phyloP scores from a whole-genome alignment of 2,797 vertebrate genomes.

The Chaetophractus vellerosus region DNA sequence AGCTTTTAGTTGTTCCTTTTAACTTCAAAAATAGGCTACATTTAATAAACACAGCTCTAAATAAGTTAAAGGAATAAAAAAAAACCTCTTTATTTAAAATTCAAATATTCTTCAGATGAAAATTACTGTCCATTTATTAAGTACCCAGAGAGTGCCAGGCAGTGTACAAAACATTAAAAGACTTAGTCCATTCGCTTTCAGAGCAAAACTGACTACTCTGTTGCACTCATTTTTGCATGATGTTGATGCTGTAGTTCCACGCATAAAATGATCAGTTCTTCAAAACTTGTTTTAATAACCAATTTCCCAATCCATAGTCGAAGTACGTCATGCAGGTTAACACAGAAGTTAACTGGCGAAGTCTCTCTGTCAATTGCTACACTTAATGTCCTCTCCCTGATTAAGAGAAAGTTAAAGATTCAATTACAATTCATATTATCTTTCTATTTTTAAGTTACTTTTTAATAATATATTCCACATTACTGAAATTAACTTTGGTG shows the following conservation, averaged over 20 bases:
- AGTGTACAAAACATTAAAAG: slow-evolving; percentile 53
- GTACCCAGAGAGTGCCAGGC: slow-evolving; percentile 60
- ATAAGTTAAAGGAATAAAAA: slow-evolving; percentile 76
- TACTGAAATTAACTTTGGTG: neutral
- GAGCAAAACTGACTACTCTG: neutral
- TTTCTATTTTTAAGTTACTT: slow-evolving; percentile 48
- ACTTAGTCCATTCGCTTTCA: slow-evolving; percentile 21
- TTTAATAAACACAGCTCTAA: slow-evolving; percentile 69
- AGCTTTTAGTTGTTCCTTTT: slow-evolving; percentile 25
- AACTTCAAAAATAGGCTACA: slow-evolving; percentile 72
- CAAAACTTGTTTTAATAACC: slow-evolving; percentile 63
- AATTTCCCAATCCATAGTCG: slow-evolving; percentile 68
- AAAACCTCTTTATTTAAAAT: slow-evolving; percentile 71
- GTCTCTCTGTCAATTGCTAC: slow-evolving; percentile 26
- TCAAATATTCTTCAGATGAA: slow-evolving; percentile 68
- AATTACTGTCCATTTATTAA: slow-evolving; percentile 55
- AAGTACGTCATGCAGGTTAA: neutral
- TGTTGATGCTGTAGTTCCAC: neutral
- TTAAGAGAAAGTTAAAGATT: slow-evolving; percentile 78
- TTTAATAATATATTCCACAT: neutral
- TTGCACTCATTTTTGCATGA: neutral
- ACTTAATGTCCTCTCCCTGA: slow-evolving; percentile 89
- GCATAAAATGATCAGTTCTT: slow-evolving; percentile 35
- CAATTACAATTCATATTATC: neutral
- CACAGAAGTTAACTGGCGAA: neutral